Conservation (phyloP, 1,140 invertebrate genomes). For the Drosophila tropicalis region DNA sequence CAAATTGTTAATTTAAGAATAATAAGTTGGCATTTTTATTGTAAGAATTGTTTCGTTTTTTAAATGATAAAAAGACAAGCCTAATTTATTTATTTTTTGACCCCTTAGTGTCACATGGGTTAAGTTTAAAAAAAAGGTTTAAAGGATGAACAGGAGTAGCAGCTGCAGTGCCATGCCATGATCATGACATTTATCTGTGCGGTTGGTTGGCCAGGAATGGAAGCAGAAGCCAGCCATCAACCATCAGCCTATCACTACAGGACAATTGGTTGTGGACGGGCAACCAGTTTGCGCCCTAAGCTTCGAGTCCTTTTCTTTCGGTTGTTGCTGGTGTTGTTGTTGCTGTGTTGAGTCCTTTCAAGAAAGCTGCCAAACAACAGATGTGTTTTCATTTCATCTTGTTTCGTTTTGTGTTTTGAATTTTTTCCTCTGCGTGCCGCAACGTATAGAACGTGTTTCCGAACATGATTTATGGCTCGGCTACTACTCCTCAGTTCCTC, state of each 20-base stretch:
- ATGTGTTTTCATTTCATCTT: slow-evolving; percentile 62
- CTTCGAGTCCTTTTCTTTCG: slow-evolving; percentile 71
- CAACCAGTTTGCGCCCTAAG: slow-evolving; percentile 78
- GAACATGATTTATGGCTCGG: slow-evolving; percentile 77
- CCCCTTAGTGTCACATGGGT: slow-evolving; percentile 6
- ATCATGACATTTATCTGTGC: slow-evolving; percentile 11
- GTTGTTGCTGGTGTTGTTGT: slow-evolving; percentile 3
- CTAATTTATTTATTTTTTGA: slow-evolving; percentile 4
- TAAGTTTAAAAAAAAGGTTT: neutral
- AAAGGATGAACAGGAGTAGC: neutral
- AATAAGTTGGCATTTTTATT: neutral
- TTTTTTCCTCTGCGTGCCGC: slow-evolving; percentile 15
- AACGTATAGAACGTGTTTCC: slow-evolving; percentile 65
- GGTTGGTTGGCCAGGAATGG: slow-evolving; percentile 28
- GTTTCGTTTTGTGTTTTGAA: slow-evolving; percentile 11
- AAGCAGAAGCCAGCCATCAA: slow-evolving; percentile 43
- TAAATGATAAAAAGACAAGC: neutral
- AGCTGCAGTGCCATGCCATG: slow-evolving; percentile 13
- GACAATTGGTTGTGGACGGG: slow-evolving; percentile 43
- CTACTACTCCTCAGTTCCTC: slow-evolving; percentile 25
- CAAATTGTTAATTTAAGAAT: too few species aligned
- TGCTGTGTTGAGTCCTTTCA: slow-evolving; percentile 41
- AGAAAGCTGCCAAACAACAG: slow-evolving; percentile 71
- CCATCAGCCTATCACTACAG: slow-evolving; percentile 46
- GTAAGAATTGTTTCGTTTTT: neutral